phyloP scores from a whole-genome alignment of 2,797 vertebrate species.

The Pangasius macronema region DNA sequence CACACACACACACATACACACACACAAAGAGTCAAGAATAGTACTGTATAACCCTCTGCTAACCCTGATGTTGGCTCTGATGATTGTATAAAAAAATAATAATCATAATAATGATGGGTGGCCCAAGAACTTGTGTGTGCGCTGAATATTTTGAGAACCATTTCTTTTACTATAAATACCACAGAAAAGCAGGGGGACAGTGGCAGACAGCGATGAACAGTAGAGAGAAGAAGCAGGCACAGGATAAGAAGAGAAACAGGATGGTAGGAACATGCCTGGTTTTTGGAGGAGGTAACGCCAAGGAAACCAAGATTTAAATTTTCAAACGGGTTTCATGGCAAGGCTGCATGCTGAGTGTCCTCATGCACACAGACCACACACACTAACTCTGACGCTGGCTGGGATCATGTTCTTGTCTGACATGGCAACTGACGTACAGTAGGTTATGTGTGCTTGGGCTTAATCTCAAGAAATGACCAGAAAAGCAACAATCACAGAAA shows the following conservation, averaged over 20 bases:
- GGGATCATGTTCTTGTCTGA: slow-evolving; percentile 42
- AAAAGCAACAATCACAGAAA: slow-evolving; percentile 16
- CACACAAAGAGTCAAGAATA: slow-evolving; percentile 40
- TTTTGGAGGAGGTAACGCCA: slow-evolving; percentile 32
- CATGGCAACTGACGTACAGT: slow-evolving; percentile 29
- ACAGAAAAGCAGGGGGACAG: slow-evolving; percentile 13
- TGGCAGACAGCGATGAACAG: slow-evolving; percentile 21
- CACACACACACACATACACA: slow-evolving; percentile 40
- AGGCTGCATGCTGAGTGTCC: slow-evolving; percentile 37
- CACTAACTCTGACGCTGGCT: slow-evolving; percentile 23
- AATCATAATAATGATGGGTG: slow-evolving; percentile 76
- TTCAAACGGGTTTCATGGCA: slow-evolving; percentile 40
- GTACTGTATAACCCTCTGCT: slow-evolving; percentile 42
- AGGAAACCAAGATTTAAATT: slow-evolving; percentile 43
- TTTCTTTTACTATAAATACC: slow-evolving; percentile 53
- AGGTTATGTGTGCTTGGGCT: slow-evolving; percentile 27
- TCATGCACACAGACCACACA: slow-evolving; percentile 48
- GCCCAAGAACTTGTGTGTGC: slow-evolving; percentile 54
- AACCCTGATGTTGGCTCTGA: slow-evolving; percentile 59
- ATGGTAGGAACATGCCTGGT: slow-evolving; percentile 16
- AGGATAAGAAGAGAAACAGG: slow-evolving; percentile 31
- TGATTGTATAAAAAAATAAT: slow-evolving; percentile 77
- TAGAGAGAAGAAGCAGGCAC: slow-evolving; percentile 24
- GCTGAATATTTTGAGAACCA: slow-evolving; percentile 30
- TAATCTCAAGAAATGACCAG: slow-evolving; percentile 29